Conservation (phyloP, 2,113 vertebrate species). For the Eclectus roratus region DNA sequence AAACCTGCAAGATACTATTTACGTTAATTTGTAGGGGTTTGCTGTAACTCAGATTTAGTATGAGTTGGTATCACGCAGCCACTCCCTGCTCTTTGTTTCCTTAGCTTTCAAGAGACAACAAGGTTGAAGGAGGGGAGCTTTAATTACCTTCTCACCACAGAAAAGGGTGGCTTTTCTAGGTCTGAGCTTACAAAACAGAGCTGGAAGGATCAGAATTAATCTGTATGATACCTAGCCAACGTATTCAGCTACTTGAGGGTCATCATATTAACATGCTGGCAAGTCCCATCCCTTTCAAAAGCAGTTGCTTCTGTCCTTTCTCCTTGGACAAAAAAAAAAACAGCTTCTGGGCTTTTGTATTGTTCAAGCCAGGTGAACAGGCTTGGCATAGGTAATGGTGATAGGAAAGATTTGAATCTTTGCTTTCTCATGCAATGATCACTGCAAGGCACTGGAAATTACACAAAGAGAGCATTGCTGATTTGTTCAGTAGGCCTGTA, state of each 20-base stretch:
- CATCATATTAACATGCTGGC: neutral
- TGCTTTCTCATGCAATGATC: neutral
- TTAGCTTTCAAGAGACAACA: slow-evolving; percentile 37
- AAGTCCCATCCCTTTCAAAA: neutral
- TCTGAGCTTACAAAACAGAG: neutral
- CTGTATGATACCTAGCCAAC: neutral
- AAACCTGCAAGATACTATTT: neutral
- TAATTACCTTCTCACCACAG: slow-evolving; percentile 45
- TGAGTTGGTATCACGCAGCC: neutral
- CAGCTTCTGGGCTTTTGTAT: neutral
- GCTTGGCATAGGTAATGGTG: neutral
- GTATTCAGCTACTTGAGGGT: neutral
- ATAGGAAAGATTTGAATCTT: neutral
- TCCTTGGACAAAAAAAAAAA: neutral
- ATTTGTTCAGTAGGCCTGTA: accelerated
- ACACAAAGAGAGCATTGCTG: neutral
- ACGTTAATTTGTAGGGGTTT: neutral
- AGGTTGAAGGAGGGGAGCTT: slow-evolving; percentile 55
- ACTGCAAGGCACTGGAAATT: neutral
- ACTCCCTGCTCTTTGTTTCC: slow-evolving; percentile 56
- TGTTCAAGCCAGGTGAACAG: neutral
- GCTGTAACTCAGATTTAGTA: neutral
- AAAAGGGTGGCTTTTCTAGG: neutral
- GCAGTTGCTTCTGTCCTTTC: neutral
- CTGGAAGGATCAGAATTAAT: neutral